A percentile compares a stretch with the other conserved stretches of the same genome.
These are phyloP conservation scores for Heliconius sara DNA, from an alignment of 2,888 invertebrate genomes.

Conservation along the genomic window DNA sequence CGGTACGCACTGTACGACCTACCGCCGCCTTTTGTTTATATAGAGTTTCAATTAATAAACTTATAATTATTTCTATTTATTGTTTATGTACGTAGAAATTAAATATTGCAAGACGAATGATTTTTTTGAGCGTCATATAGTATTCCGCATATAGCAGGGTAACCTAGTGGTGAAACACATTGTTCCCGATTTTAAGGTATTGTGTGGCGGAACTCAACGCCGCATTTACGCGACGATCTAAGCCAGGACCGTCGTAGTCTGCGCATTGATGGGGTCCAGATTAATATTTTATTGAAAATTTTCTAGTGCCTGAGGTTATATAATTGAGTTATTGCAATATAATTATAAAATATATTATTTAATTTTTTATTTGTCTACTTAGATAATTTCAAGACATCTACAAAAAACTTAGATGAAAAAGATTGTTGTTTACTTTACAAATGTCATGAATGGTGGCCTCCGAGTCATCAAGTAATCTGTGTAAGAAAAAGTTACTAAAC, in stretches of 20 bases:
- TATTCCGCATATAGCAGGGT: too few species aligned
- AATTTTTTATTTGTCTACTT: background rate
- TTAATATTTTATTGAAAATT: background rate
- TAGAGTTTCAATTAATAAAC: constrained; percentile 1
- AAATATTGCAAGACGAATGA: too few species aligned
- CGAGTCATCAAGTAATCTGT: constrained; percentile 76
- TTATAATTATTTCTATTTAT: background rate
- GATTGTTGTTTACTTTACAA: constrained; percentile 78
- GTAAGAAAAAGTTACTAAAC: constrained; percentile 59
- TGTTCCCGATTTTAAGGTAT: too few species aligned
- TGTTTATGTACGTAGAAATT: too few species aligned
- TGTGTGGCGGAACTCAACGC: too few species aligned
- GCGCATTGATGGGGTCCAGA: background rate
- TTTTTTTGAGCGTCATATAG: too few species aligned
- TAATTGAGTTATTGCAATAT: background rate
- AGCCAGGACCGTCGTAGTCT: too few species aligned
- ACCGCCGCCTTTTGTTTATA: constrained; percentile 49
- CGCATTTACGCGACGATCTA: too few species aligned
- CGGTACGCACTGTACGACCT: constrained; percentile 48
- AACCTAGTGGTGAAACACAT: too few species aligned
- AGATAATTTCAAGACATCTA: constrained; percentile 1
- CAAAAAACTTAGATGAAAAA: constrained; percentile 60
- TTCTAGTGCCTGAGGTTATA: background rate
- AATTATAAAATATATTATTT: background rate
- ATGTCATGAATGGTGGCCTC: constrained; percentile 78